Conservation (phyloP, 1,140 invertebrate genomes). For the Aphelenchoides avenae region DNA sequence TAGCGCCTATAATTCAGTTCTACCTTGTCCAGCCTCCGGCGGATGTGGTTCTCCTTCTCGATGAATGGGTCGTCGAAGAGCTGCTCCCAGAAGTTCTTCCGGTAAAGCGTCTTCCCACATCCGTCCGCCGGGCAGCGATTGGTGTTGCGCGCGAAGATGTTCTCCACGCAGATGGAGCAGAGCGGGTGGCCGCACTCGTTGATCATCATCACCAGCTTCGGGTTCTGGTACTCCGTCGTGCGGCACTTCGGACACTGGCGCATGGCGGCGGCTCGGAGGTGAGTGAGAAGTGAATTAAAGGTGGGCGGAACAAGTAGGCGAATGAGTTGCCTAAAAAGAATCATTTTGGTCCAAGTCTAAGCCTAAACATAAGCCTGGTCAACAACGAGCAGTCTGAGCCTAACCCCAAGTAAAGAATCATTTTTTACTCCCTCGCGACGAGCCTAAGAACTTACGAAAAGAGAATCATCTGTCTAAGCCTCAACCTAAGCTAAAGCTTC, state of each 20-base stretch:
- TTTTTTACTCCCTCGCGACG: too few species aligned
- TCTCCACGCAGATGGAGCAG: conserved; percentile 92
- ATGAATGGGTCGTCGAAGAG: conserved; percentile 90
- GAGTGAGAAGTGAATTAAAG: conserved; percentile 20
- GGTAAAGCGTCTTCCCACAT: conserved; percentile 77
- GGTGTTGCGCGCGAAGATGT: conserved; percentile 87
- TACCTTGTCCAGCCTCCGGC: conserved; percentile 77
- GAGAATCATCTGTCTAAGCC: too few species aligned
- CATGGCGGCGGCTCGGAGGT: conserved; percentile 64
- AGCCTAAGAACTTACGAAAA: too few species aligned
- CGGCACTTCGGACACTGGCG: conserved; percentile 92
- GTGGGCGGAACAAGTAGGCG: conserved; percentile 16
- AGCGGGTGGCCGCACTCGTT: conserved; percentile 95
- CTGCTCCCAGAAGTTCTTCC: conserved; percentile 85
- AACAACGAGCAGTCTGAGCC: too few species aligned
- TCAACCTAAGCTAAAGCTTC: neutral
- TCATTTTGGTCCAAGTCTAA: too few species aligned
- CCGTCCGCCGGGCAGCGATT: conserved; percentile 76
- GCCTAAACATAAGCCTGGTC: too few species aligned
- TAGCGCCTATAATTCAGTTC: conserved; percentile 8
- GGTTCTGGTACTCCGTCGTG: conserved; percentile 96
- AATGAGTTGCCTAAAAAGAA: too few species aligned
- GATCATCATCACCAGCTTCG: conserved; percentile 84
- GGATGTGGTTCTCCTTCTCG: conserved; percentile 94
- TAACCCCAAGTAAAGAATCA: too few species aligned